A percentile compares a stretch with the other conserved stretches of the same genome.
These are phyloP conservation scores for Drosophila trichaetosa DNA, from an alignment of 2,888 invertebrate species.

Conservation along the genomic window DNA sequence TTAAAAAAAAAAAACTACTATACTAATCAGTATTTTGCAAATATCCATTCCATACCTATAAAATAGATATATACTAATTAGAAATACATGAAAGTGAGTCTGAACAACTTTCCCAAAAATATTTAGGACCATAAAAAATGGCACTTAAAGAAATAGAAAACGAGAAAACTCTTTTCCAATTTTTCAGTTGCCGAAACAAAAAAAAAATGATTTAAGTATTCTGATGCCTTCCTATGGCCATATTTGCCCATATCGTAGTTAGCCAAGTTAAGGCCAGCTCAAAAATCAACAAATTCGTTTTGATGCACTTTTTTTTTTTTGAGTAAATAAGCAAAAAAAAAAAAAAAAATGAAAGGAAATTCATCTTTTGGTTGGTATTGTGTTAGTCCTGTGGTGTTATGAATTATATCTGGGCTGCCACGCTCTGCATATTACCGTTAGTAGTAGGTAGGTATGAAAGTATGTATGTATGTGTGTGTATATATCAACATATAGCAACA, in stretches of 20 bases:
- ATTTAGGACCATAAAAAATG: neutral
- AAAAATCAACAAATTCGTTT: neutral
- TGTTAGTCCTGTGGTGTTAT: constrained; percentile 5
- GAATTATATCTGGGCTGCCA: constrained; percentile 16
- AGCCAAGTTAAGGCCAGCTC: neutral
- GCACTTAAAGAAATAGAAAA: neutral
- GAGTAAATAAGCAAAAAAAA: neutral
- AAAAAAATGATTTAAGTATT: neutral
- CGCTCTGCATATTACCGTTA: neutral
- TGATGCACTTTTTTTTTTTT: neutral
- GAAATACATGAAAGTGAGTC: neutral
- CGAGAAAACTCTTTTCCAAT: neutral
- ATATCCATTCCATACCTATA: neutral
- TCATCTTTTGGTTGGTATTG: constrained; percentile 4
- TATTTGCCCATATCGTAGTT: neutral
- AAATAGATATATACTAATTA: neutral
- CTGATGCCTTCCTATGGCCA: neutral
- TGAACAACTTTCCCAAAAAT: neutral
- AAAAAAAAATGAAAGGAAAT: neutral
- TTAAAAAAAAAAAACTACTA: neutral
- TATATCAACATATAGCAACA: constrained; percentile 17
- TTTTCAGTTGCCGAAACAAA: neutral
- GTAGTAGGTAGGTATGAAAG: neutral
- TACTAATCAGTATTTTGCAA: neutral
- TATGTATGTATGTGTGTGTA: constrained; percentile 4